Percentiles rank a stretch among this genome's conserved stretches.
Conservation (phyloP, 2,113 vertebrate species). For the Neodontobutis hainanensis region DNA sequence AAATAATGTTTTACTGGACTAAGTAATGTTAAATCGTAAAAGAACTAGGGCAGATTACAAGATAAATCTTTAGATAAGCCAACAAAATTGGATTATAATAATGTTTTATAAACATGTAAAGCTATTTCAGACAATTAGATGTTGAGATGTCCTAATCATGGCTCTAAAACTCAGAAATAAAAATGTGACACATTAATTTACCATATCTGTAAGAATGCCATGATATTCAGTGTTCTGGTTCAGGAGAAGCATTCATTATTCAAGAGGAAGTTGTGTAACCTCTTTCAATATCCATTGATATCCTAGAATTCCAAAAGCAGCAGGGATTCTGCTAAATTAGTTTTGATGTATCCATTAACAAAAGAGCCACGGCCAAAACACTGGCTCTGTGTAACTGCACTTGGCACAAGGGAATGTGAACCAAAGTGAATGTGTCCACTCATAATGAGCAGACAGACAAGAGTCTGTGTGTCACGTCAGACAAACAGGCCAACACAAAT, state of each 20-base stretch:
- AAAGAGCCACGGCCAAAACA: slow-evolving; percentile 9
- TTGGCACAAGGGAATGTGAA: slow-evolving; percentile 9
- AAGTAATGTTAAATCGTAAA: too few relatives aligned
- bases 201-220: background rate
- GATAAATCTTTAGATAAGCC: too few relatives aligned
- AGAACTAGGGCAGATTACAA: too few relatives aligned
- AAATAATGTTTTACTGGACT: too few relatives aligned
- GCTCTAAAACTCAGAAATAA: too few relatives aligned
- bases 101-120: too few relatives aligned
- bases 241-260: background rate
- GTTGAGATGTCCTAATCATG: too few relatives aligned
- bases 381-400: slow-evolving; percentile 19
- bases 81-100: too few relatives aligned
- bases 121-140: too few relatives aligned
- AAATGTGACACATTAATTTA: background rate
- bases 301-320: slow-evolving; percentile 40
- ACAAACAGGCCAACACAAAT: background rate
- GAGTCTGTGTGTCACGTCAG: slow-evolving; percentile 7
- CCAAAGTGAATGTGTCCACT: slow-evolving; percentile 14
- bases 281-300: background rate
- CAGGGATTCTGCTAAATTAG: slow-evolving; percentile 38
- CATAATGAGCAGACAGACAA: slow-evolving; percentile 7
- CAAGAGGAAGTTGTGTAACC: background rate
- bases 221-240: background rate
- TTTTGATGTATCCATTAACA: slow-evolving; percentile 32